Evolutionary conservation across 2,113 vertebrate genomes (phyloP), one percentile per base, ranked within the genome.

Genomic region (Oreochromis tanganicae): DNA sequence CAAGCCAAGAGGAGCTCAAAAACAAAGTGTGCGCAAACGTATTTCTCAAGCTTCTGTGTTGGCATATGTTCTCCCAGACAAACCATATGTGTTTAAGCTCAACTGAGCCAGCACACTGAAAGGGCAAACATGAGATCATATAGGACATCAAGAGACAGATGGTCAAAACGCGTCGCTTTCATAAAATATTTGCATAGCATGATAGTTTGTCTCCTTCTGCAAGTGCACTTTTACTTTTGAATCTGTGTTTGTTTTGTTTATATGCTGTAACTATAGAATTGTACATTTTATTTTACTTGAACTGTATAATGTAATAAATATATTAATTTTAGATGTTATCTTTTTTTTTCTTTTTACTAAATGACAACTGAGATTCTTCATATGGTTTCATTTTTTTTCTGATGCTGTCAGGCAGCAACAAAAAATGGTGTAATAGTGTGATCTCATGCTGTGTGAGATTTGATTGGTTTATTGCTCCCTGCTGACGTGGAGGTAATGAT

Each of bases 221-320:
- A 97, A 96, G 96, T 97, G 95, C 96, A 96, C 96, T 96, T 95
- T 96, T 95, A 92, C 86, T 94, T 95, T 95, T 83, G 85, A 54
- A 68, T 85, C 83, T 27, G 61, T 82, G 66, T 87, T 90, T 84
- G 79, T 91, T 91, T 82, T 93, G 92, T 95, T 94, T 91, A 93
- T 94, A 95, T 95, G 90, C 92, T 96, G 95, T 96, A 96, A 93
- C 88, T 94, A 91, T 90, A 95, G 89, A 96, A 94, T 61, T 97
- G 93, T 96, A 95, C 86, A 95, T 95, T 95, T 93, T 94, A 86
- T 94, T 95, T 95, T 92, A 93, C 95, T 94, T 93, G 88, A 95
- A 94, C 88, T 89, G 59, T 92, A 92, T 84, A 88, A 83, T 94
- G 92, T 94, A 94, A 94, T 91, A 95, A 92, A 94, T 87, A 89